phyloP scores from a whole-genome alignment of 2,888 invertebrate genomes.

The Torymus texanus region DNA sequence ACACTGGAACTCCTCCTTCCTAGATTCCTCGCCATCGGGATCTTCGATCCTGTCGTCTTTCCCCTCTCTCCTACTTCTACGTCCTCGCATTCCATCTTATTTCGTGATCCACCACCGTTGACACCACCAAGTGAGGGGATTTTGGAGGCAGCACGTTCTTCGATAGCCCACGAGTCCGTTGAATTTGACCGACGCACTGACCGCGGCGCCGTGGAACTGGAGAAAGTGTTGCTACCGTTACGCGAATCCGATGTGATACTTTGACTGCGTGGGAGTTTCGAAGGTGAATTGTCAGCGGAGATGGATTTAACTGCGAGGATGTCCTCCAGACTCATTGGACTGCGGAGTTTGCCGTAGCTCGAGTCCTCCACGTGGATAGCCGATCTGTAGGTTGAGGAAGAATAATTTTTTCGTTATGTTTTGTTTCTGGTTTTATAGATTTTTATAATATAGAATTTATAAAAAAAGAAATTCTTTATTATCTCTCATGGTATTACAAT shows the following conservation, averaged over 20 bases:
- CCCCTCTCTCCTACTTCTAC: background rate
- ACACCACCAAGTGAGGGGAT: conserved; percentile 64
- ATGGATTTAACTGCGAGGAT: conserved; percentile 64
- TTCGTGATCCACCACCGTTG: background rate
- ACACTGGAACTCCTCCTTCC: conserved; percentile 75
- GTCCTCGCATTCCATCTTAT: background rate
- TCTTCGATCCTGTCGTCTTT: conserved; percentile 61
- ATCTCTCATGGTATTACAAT: too few relatives aligned
- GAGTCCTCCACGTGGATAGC: conserved; percentile 69
- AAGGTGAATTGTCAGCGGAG: background rate
- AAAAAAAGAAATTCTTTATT: background rate
- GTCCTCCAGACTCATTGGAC: conserved; percentile 70
- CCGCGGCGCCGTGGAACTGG: background rate
- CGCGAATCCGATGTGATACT: conserved; percentile 39
- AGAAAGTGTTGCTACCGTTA: background rate
- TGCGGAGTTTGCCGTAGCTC: conserved; percentile 64
- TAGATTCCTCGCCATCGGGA: conserved; percentile 65
- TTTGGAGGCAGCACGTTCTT: conserved; percentile 64
- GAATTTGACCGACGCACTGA: conserved; percentile 44
- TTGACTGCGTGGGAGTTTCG: conserved; percentile 57
- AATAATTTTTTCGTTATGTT: background rate
- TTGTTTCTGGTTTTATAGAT: background rate
- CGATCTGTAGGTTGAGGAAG: conserved; percentile 58
- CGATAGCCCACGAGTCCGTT: conserved; percentile 62
- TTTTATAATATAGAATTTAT: too few relatives aligned